A percentile compares a stretch with the other conserved stretches of the same genome.
phyloP scores from a whole-genome alignment of 2,888 invertebrate genomes.

The Aproaerema taeniolella region DNA sequence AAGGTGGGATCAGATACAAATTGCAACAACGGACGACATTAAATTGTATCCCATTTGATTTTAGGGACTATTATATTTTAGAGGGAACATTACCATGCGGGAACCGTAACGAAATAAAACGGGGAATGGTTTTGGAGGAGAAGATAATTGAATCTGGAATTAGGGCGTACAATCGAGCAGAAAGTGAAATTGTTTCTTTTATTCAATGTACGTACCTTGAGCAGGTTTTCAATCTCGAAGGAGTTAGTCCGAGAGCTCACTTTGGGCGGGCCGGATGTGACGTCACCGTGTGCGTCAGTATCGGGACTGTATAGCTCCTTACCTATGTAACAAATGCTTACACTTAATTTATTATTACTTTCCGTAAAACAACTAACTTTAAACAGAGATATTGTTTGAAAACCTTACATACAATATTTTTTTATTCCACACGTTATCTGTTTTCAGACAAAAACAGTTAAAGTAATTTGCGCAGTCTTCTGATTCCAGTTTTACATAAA shows the following conservation, averaged over 20 bases:
- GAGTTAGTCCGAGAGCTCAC: constrained; percentile 91
- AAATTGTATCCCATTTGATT: constrained; percentile 30
- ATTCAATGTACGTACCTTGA: constrained; percentile 78
- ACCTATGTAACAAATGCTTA: constrained; percentile 74
- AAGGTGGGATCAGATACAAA: constrained; percentile 28
- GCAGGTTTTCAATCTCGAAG: constrained; percentile 95
- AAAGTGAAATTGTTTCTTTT: constrained; percentile 26
- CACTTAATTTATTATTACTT: background rate
- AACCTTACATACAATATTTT: too few relatives aligned
- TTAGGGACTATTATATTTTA: constrained; percentile 48
- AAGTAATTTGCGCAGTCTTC: background rate
- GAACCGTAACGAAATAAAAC: constrained; percentile 46
- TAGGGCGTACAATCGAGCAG: constrained; percentile 36
- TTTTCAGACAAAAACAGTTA: background rate
- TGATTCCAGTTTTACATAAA: too few relatives aligned
- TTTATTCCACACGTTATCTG: background rate
- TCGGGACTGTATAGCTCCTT: constrained; percentile 87
- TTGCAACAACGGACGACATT: constrained; percentile 25
- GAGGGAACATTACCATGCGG: constrained; percentile 49
- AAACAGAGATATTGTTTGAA: background rate
- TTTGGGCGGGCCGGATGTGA: constrained; percentile 70
- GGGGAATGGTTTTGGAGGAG: constrained; percentile 36
- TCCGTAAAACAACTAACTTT: too few relatives aligned
- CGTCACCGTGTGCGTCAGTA: constrained; percentile 50
- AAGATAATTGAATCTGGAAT: constrained; percentile 49